These are phyloP conservation scores for Drosophila conformis DNA, from an alignment of 2,888 invertebrate species.

Conservation along the genomic window DNA sequence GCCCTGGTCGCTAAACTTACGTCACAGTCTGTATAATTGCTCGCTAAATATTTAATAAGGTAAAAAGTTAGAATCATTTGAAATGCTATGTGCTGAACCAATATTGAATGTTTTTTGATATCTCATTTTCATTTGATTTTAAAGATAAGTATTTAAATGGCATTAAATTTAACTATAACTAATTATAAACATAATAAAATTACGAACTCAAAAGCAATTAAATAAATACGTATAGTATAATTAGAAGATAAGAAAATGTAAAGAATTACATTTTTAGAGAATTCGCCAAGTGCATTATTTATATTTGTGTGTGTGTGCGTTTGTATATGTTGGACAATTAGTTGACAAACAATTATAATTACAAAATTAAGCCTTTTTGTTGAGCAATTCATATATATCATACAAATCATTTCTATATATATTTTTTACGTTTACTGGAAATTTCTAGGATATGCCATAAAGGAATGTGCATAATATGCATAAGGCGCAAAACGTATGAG, in stretches of 20 bases:
- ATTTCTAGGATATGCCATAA: slow-evolving; percentile 35
- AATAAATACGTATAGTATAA: slow-evolving; percentile 51
- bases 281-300: slow-evolving; percentile 33
- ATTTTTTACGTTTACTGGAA: slow-evolving; percentile 31
- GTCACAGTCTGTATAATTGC: slow-evolving; percentile 62
- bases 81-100: slow-evolving; percentile 28
- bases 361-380: slow-evolving; percentile 69
- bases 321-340: slow-evolving; percentile 38
- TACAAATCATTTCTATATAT: slow-evolving; percentile 20
- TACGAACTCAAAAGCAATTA: slow-evolving; percentile 27
- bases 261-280: slow-evolving; percentile 22
- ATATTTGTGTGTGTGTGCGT: slow-evolving; percentile 21
- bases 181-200: slow-evolving; percentile 43
- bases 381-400: slow-evolving; percentile 12
- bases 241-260: slow-evolving; percentile 12
- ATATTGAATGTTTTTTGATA: slow-evolving; percentile 20
- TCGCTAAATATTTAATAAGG: slow-evolving; percentile 44
- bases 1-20: slow-evolving; percentile 62
- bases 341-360: slow-evolving; percentile 63
- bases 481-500: slow-evolving; percentile 21
- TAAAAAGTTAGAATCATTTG: slow-evolving; percentile 29
- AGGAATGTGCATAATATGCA: slow-evolving; percentile 40
- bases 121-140: slow-evolving; percentile 26
- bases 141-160: slow-evolving; percentile 28
- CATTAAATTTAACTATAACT: slow-evolving; percentile 39